phyloP scores from a whole-genome alignment of 2,113 vertebrate genomes.

The Thalassarche chlororhynchos region DNA sequence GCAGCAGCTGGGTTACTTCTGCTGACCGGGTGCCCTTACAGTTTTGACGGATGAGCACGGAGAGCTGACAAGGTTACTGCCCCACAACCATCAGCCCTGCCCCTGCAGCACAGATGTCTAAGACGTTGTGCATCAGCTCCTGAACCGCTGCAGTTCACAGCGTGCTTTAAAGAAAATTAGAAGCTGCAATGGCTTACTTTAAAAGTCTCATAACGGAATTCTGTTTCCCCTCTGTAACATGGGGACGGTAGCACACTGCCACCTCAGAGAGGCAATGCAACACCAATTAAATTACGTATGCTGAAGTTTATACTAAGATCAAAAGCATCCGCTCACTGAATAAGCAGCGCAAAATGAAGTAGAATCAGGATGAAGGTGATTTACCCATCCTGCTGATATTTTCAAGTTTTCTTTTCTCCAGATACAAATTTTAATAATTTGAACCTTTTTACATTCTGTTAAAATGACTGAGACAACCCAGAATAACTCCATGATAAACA shows the following conservation, averaged over 20 bases:
- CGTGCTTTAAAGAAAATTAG: rapidly evolving
- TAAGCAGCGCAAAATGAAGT: neutral
- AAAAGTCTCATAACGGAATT: rapidly evolving
- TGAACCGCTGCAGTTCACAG: neutral
- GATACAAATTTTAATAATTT: neutral
- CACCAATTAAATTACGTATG: rapidly evolving
- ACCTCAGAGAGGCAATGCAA: neutral
- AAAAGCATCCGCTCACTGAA: neutral
- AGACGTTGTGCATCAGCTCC: neutral
- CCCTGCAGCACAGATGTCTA: neutral
- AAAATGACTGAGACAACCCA: neutral
- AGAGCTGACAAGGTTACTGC: neutral
- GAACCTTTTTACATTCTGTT: neutral
- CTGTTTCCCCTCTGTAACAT: neutral
- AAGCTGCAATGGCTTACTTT: neutral
- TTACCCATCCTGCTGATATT: neutral
- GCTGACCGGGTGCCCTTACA: neutral
- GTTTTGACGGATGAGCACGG: neutral
- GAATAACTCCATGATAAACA: neutral
- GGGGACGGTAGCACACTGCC: neutral
- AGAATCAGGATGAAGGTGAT: neutral
- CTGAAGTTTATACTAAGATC: neutral
- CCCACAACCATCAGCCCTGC: neutral
- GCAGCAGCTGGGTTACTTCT: neutral
- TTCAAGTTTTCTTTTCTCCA: neutral